Evolutionary conservation across 2,888 invertebrate species (phyloP).

Genomic region (Drepana falcataria): DNA sequence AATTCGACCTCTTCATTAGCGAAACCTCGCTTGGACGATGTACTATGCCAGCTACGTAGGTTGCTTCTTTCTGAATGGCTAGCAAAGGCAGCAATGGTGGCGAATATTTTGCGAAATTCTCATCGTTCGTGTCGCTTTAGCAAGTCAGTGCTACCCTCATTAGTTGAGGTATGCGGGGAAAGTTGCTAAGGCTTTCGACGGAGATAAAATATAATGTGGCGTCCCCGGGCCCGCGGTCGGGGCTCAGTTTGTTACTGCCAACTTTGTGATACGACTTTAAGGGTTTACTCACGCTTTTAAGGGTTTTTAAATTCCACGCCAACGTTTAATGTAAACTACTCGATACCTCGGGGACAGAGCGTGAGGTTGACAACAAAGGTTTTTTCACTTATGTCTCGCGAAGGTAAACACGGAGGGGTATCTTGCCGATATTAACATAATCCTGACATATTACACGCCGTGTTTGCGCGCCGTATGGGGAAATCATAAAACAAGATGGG

Average conservation of each 20-base stretch:
- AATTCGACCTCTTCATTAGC: neutral
- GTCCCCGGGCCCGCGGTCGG: neutral
- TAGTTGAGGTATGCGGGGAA: conserved; percentile 1
- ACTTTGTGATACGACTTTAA: neutral
- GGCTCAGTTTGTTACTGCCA: neutral
- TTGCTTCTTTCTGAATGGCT: neutral
- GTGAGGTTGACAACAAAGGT: no score
- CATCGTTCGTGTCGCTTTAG: neutral
- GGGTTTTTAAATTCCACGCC: no score
- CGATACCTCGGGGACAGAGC: no score
- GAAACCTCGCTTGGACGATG: neutral
- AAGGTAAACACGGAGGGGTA: no score
- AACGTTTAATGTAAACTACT: no score
- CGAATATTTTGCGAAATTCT: no score
- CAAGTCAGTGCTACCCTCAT: conserved; percentile 2
- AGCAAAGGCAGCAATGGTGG: neutral
- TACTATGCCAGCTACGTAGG: neutral
- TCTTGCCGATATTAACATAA: no score
- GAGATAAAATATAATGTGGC: neutral
- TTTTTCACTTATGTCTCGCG: no score
- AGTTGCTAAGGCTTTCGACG: neutral
- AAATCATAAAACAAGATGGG: neutral
- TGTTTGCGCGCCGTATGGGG: neutral
- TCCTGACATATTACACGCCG: neutral
- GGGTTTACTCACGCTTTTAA: no score